Evolutionary conservation across 2,888 invertebrate genomes (phyloP).

Genomic region (Tiphia femorata): DNA sequence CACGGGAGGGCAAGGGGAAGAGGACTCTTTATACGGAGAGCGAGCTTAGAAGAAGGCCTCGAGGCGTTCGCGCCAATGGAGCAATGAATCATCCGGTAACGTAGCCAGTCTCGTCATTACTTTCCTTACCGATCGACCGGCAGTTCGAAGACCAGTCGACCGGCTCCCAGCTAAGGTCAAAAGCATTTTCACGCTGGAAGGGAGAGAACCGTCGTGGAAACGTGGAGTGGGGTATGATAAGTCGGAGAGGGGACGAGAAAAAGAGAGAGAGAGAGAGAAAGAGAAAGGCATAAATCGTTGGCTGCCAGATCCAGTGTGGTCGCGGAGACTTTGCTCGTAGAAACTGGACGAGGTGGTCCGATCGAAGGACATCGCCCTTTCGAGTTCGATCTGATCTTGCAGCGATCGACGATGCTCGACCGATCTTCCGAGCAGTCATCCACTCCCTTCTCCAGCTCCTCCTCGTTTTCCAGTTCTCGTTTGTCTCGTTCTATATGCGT

Average conservation of each 20-base stretch:
- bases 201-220: no score
- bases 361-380: background rate
- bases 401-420: background rate
- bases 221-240: no score
- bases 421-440: background rate
- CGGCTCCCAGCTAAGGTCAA: slow-evolving; percentile 36
- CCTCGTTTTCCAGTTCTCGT: background rate
- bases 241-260: no score
- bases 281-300: no score
- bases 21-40: background rate
- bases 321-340: no score
- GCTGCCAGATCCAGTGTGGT: no score
- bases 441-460: background rate
- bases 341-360: no score
- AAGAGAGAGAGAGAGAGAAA: no score
- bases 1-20: slow-evolving; percentile 1
- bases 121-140: slow-evolving; percentile 36
- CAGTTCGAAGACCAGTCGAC: slow-evolving; percentile 24
- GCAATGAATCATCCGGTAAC: slow-evolving; percentile 50
- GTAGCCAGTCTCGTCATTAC: slow-evolving; percentile 47
- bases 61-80: slow-evolving; percentile 26
- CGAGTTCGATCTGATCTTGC: background rate
- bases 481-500: background rate
- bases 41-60: slow-evolving; percentile 3
- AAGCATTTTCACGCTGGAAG: slow-evolving; percentile 24